Base-by-base conservation (phyloP, 2,888 invertebrate species). In the Mesorhabditis spiculigera region DNA sequence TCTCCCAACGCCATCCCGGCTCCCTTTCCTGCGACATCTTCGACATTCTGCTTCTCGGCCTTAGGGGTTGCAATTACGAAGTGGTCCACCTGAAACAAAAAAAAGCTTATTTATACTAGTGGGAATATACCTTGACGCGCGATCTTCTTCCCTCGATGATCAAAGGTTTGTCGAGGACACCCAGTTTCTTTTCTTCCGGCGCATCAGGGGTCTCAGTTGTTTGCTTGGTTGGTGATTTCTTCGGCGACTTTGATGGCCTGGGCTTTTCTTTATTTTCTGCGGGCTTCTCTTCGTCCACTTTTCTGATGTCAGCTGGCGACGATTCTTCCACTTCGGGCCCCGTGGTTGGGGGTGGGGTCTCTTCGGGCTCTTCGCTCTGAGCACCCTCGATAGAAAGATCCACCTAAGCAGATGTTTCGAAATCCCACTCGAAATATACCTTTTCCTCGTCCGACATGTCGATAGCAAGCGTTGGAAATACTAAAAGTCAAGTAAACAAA, bases 141-240 rank as follows among this genome's bases (percentile, higher is more conserved):
- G 10, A 6, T 8, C 71, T 64, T 41, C 68, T 71, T 65, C 71
- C 71, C 28, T 71, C 71, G 63, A 71, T 45, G 13, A 68, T 43
- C 8, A 68, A 62, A 8, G 68, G 16, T 16, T 64, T 58, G 13
- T 71, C 68, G 43, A 16, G 42, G 8, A 61, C 63, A 4, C 63
- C 66, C 13, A 8, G 13, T 8, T 63, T 28, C 41, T 16, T 16
- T 16, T 13, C n/a, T 8, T 63, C 63, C 63, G 10, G 6, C 63
- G 8, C 63, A n/a, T 63, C 28, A 28, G 41, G 41, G 6, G 10
- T 28, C 41, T 63, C 63, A 8, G 8, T 10, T 50, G 58, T 50
- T n/a, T n/a, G 58, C n/a, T 50, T 50, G 8, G 58, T 10, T 10
- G 58, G 8, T 50, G 8, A 10, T 50, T 50, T 50, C n/a, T 50